Evolutionary conservation across 30 jellyfish, hydroid and myxozoan species (phyloP).

Genomic region (Pseudorhiza aurosa): DNA sequence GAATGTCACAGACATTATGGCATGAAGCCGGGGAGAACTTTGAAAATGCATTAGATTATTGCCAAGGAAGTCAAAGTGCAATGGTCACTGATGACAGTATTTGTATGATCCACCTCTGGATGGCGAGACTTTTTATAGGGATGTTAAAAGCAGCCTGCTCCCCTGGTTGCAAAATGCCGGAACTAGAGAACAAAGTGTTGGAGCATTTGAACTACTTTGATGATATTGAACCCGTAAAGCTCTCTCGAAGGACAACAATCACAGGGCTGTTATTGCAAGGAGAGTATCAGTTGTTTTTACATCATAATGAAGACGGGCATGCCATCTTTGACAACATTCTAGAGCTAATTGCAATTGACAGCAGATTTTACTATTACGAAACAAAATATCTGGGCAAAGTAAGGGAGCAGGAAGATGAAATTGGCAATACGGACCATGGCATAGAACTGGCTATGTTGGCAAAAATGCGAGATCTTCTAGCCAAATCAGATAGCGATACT

Average conservation of each 20-base stretch:
- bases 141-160: slow-evolving; percentile 37
- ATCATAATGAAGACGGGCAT: slow-evolving; percentile 17
- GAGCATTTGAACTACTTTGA: slow-evolving; percentile 46
- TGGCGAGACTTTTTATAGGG: slow-evolving; percentile 50
- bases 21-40: slow-evolving; percentile 64
- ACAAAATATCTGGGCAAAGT: slow-evolving; percentile 13
- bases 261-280: slow-evolving; percentile 45
- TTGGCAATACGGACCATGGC: background rate
- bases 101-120: slow-evolving; percentile 37
- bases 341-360: slow-evolving; percentile 38
- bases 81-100: slow-evolving; percentile 22
- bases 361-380: slow-evolving; percentile 42
- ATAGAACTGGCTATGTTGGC: slow-evolving; percentile 34
- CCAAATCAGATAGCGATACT: slow-evolving; percentile 62
- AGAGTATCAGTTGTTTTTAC: slow-evolving; percentile 28
- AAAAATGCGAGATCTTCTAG: slow-evolving; percentile 41
- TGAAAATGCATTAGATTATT: slow-evolving; percentile 34
- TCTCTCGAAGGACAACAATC: slow-evolving; percentile 44
- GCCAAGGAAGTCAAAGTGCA: background rate
- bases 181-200: slow-evolving; percentile 19
- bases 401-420: background rate
- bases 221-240: slow-evolving; percentile 36
- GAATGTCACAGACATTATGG: slow-evolving; percentile 70
- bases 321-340: slow-evolving; percentile 27
- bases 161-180: slow-evolving; percentile 67